Evolutionary conservation across 1,140 invertebrate species (phyloP), one percentile per base, ranked within the genome.

Genomic region (Bursaphelenchus mucronatus): DNA sequence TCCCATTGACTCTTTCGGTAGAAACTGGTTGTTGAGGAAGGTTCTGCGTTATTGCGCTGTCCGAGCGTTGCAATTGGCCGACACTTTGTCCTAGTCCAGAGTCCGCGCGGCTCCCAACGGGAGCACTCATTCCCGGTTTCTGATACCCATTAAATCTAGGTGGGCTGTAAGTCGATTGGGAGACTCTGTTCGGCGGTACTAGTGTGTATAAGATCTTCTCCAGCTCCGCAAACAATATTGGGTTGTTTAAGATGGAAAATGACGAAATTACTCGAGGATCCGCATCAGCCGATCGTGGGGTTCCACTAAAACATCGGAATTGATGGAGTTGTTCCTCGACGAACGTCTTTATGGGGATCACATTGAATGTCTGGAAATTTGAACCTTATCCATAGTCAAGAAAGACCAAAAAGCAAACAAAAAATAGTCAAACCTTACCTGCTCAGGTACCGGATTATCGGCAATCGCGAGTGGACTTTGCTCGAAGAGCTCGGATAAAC

Each of bases 291-390:
- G 57, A n/a, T 59, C 30, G 58, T n/a, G 45, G 11, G 2, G 45
- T 44, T 3, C 13, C 30, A 11, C 45, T 44, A 39, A 59, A 59
- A 39, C 41, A 59, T 11, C 40, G 57, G 40, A 39, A 59, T 19
- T 17, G 30, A 40, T 44, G 57, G 11, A 59, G 57, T 59, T 59
- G 19, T 4, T 59, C 11, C 40, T 59, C 57, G 57, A 59, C 57
- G 7, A 59, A 59, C 13, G 40, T 44, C 40, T 59, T 59, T 39
- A 59, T 30, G 2, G 41, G 57, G 11, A n/a, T 43, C 13, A 59
- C 40, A 11, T 59, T 59, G 13, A 41, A 11, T n/a, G 30, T 39
- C 57, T 59, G 30, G 45, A 59, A 21, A 54, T 54, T 30, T 30
- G 30, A 30, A 30, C 30, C 5, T 30, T 30, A 30, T 30, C 30